Evolutionary conservation across 1,140 invertebrate genomes (phyloP).

Genomic region (Grapholita molesta): DNA sequence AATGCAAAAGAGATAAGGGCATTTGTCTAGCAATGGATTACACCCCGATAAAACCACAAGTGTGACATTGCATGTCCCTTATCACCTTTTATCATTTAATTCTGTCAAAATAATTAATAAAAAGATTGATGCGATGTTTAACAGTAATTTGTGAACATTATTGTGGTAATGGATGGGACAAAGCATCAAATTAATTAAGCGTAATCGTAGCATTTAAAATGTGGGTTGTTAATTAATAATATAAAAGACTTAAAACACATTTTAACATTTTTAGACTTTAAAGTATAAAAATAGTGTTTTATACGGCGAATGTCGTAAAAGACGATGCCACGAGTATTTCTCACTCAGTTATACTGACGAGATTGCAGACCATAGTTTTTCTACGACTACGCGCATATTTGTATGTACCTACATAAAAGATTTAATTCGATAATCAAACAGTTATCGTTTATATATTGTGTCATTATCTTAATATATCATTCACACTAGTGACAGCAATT

Average conservation of each 20-base stretch:
- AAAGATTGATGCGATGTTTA: slow-evolving; percentile 33
- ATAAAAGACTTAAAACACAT: no score
- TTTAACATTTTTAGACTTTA: neutral
- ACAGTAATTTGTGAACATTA: slow-evolving; percentile 38
- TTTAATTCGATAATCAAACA: no score
- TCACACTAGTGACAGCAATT: no score
- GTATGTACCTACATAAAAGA: no score
- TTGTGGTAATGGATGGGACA: slow-evolving; percentile 27
- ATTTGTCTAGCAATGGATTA: neutral
- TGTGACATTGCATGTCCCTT: slow-evolving; percentile 27
- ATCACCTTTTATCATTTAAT: slow-evolving; percentile 34
- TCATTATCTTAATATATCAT: no score
- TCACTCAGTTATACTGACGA: no score
- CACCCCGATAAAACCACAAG: neutral
- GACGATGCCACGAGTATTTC: no score
- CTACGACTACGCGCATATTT: no score
- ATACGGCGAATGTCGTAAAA: no score
- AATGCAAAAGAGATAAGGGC: neutral
- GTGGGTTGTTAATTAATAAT: slow-evolving; percentile 10
- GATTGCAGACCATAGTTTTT: no score
- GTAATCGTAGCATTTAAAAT: neutral
- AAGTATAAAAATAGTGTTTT: no score
- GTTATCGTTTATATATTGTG: no score
- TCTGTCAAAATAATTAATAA: slow-evolving; percentile 30
- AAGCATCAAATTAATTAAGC: slow-evolving; percentile 16